Percentiles rank a stretch among this genome's conserved stretches.
phyloP scores from a whole-genome alignment of 2,888 invertebrate genomes.

The Mellilla xanthometata region DNA sequence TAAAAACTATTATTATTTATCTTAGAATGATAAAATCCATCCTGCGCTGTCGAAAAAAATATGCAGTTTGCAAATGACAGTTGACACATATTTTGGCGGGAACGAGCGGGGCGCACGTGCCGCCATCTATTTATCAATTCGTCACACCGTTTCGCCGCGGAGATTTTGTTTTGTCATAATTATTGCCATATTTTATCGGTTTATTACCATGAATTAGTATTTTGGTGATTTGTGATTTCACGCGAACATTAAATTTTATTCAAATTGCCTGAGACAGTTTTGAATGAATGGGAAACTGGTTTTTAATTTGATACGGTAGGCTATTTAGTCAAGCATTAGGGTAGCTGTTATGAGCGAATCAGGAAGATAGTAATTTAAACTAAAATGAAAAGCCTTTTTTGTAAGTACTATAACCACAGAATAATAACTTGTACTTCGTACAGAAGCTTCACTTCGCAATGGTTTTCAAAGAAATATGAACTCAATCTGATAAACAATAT shows the following conservation, averaged over 20 bases:
- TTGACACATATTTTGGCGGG: conserved; percentile 64
- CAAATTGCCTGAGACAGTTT: conserved; percentile 45
- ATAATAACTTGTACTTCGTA: too few relatives aligned
- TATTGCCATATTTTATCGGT: conserved; percentile 41
- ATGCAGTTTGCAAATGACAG: conserved; percentile 49
- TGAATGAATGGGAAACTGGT: conserved; percentile 30
- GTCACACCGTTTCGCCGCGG: conserved; percentile 52
- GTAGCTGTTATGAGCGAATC: too few relatives aligned
- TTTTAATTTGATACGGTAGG: conserved; percentile 20
- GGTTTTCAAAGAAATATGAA: too few relatives aligned
- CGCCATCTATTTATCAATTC: conserved; percentile 65
- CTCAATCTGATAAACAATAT: too few relatives aligned
- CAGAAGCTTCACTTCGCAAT: too few relatives aligned
- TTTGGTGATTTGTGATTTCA: conserved; percentile 43
- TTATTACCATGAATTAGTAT: conserved; percentile 42
- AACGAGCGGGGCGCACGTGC: conserved; percentile 53
- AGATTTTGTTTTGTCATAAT: conserved; percentile 58
- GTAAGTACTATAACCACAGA: too few relatives aligned
- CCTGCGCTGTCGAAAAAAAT: conserved; percentile 37
- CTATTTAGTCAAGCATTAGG: background rate
- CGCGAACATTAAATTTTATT: conserved; percentile 49
- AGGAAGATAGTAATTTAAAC: too few relatives aligned
- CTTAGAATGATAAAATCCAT: too few relatives aligned
- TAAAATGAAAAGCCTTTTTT: too few relatives aligned
- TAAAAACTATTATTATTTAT: too few relatives aligned